Evolutionary conservation across 2,113 vertebrate species (phyloP), one percentile per base, ranked within the genome.

Genomic region (Pionites leucogaster): DNA sequence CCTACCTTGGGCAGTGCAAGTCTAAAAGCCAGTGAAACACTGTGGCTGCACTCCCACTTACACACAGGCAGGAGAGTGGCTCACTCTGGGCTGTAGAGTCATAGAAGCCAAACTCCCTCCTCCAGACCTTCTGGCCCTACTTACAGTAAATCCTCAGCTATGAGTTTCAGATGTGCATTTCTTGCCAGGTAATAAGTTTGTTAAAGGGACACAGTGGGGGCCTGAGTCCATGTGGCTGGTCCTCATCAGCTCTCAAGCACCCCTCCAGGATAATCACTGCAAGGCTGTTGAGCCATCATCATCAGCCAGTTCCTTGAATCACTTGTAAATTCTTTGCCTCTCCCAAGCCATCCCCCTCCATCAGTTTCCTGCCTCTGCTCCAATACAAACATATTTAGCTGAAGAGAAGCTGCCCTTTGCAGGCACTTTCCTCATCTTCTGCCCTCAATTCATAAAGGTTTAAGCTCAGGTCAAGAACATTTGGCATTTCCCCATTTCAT

Each of bases 391-490:
- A 50, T n/a, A 76, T 50, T 94, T 91, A 92, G 76, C 86, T 91
- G 81, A 84, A 91, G 67, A 87, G 70, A 31, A 79, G 47, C 82
- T 88, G n/a, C 81, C 79, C 59, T 84, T 85, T 64, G 63, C 44
- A 63, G 85, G 60, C 67, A 44, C 41, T 60, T 86, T 64, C 83
- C 80, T 94, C 29, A 44, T 50, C 57, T 74, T 82, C 68, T 88
- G 72, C 91, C 69, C 52, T 86, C 90, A 88, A 72, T 90, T 88
- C 92, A 42, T 89, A 84, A 93, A 91, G 85, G 85, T 62, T 95
- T 92, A 92, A 88, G 93, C 88, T 94, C 31, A 46, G 90, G 93
- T 95, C 87, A 91, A 92, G 85, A 81, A 74, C 71, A 33, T 94
- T 86, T 95, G 81, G 75, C 82, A 68, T 94, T 55, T 86, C 69